Base-by-base conservation (phyloP, 2,888 invertebrate genomes). In the Heliconius sara region DNA sequence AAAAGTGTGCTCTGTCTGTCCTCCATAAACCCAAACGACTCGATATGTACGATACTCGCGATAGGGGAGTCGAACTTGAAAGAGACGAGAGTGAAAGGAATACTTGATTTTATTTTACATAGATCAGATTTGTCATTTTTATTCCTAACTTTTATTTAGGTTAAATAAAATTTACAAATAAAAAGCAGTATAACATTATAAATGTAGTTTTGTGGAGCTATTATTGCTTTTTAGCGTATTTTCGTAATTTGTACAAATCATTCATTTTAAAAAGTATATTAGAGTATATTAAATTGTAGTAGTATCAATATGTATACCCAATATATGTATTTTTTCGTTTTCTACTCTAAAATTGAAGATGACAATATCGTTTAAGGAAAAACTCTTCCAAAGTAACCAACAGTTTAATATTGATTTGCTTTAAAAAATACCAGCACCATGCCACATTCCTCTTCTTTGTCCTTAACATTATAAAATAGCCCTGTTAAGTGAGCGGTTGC, bases 21-120 rank as follows among this genome's bases (percentile, higher is more conserved):
- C 89, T 89, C 91, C 86, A 88, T 91, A 89, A 88, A 85, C 88
- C 88, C 83, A 91, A 92, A 92, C 90, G 90, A 89, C 89, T 90
- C 87, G 90, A 85, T 85, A 86, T 85, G 85, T 82, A 80, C 84
- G 84, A 85, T 85, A 81, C 75, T 82, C 85, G 85, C 86, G 85
- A 88, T 89, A 88, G 89, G 88, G 91, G 90, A 92, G 89, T 91
- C 89, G 89, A 89, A 91, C 90, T 89, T 88, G 87, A 89, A 89
- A 87, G 85, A 84, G 85, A 85, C 87, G 93, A 94, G 88, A 94
- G 93, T 91, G 93, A 94, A 93, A 93, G 91, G 88, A 89, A 88
- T 86, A 84, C 82, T 81, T 83, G 84, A 86, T 84, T 85, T 85
- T 82, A 83, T 83, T 84, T 85, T 83, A 78, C 73, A 74, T 79